Evolutionary conservation across 2,113 vertebrate genomes (phyloP).

Genomic region (Gadus macrocephalus): DNA sequence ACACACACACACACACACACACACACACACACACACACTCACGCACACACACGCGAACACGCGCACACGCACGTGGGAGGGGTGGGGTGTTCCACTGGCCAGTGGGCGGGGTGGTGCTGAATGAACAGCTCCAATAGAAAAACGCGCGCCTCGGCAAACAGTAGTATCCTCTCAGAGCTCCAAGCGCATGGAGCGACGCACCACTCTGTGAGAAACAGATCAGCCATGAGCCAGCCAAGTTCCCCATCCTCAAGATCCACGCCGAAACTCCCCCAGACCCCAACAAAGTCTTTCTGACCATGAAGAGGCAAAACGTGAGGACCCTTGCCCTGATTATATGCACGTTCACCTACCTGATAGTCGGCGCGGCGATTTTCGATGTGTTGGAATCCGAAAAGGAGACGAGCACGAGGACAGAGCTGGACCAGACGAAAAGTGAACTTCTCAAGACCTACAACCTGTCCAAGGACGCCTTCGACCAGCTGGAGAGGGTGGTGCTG

Average conservation of each 20-base stretch:
- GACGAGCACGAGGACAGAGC: slow-evolving; percentile 69
- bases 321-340: slow-evolving; percentile 90
- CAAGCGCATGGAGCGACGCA: too few species aligned
- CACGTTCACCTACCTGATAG: slow-evolving; percentile 94
- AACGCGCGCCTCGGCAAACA: slow-evolving; percentile 5
- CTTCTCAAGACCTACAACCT: slow-evolving; percentile 86
- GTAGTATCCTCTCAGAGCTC: slow-evolving; percentile 31
- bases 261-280: slow-evolving; percentile 54
- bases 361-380: slow-evolving; percentile 92
- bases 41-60: too few species aligned
- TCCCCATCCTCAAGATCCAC: slow-evolving; percentile 70
- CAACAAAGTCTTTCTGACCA: slow-evolving; percentile 69
- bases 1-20: too few species aligned
- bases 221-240: slow-evolving; percentile 81
- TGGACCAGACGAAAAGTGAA: slow-evolving; percentile 71
- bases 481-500: slow-evolving; percentile 85
- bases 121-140: slow-evolving; percentile 80
- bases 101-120: slow-evolving; percentile 79
- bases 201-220: slow-evolving; percentile 29
- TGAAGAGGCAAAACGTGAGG: slow-evolving; percentile 95
- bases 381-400: slow-evolving; percentile 85
- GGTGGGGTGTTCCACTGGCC: not conserved
- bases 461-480: slow-evolving; percentile 74
- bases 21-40: too few species aligned
- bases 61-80: too few species aligned